Base-by-base conservation (phyloP, 2,888 invertebrate genomes). In the Anaspis maculata region DNA sequence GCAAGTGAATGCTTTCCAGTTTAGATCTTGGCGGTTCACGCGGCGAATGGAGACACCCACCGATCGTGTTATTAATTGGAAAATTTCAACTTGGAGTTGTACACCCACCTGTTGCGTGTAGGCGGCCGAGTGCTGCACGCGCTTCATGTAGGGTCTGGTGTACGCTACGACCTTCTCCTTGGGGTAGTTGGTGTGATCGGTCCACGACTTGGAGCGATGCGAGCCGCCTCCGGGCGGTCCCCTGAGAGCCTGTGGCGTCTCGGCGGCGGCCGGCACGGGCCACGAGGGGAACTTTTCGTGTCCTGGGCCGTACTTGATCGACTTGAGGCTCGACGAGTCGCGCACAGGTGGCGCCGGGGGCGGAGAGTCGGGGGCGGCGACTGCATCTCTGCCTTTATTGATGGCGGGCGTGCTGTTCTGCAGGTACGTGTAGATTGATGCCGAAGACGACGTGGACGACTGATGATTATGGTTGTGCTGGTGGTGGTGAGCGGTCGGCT, bases 211-310 rank as follows among this genome's bases (percentile, higher is more conserved):
- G 49, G 78, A 78, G 43, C 79, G 69, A 48, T 74, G 72, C 27
- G 76, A 76, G 38, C 76, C 76, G 34, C 71, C 71, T 48, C 60
- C 65, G 37, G 58, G 64, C 38, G 57, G 67, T 41, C 50, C 61
- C 49, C 54, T 65, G 48, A 63, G 52, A 41, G 62, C 53, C 56
- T 67, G 62, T 24, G 71, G 66, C 35, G 69, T 66, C 38, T 73
- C 70, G 38, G 73, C 71, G 15, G 75, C 71, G 15, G 74, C 72
- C 22, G 75, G 73, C 44, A 77, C 78, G 10, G 83, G 81, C 81
- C 81, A 82, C 39, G 80, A 80, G 2, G 82, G 81, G 56, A 76
- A 81, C 57, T 81, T 82, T 61, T 81, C 82, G 68, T 82, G 81
- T 39, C 77, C 79, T 37, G 79, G 76, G 26, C 78, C 77, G 64